Conservation (phyloP, 1,140 invertebrate genomes). For the Gryon sp. region DNA sequence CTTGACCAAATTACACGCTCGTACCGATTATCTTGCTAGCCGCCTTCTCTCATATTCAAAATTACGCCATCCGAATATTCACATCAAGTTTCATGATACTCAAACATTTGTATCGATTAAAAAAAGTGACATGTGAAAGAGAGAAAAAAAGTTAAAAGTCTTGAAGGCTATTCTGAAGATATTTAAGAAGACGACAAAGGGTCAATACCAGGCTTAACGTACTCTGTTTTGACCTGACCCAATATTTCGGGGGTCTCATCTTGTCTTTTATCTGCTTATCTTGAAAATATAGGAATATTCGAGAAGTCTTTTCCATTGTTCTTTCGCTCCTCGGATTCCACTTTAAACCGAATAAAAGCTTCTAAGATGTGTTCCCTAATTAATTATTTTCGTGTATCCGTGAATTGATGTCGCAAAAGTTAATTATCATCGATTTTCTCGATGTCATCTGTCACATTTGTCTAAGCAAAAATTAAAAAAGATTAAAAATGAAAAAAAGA, state of each 20-base stretch:
- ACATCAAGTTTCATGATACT: too few relatives aligned
- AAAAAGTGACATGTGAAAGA: too few relatives aligned
- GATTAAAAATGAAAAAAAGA: too few relatives aligned
- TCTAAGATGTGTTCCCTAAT: conserved; percentile 28
- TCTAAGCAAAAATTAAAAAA: too few relatives aligned
- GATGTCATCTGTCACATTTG: neutral
- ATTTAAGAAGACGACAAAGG: conserved; percentile 25
- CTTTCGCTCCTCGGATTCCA: conserved; percentile 3
- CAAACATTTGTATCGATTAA: too few relatives aligned
- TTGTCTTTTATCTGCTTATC: conserved; percentile 47
- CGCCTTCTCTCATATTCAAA: too few relatives aligned
- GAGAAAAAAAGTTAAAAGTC: neutral
- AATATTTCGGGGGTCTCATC: conserved; percentile 20
- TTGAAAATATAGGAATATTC: conserved; percentile 27
- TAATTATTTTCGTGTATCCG: conserved; percentile 26
- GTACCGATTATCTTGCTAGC: too few relatives aligned
- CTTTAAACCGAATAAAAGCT: neutral
- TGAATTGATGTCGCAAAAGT: conserved; percentile 17
- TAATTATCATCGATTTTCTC: neutral
- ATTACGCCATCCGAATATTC: too few relatives aligned
- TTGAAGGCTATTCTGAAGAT: too few relatives aligned
- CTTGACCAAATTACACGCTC: too few relatives aligned
- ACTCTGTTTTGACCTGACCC: conserved; percentile 26
- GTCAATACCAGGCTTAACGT: conserved; percentile 35
- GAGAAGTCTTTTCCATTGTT: conserved; percentile 31